phyloP scores from a whole-genome alignment of 2,888 invertebrate species.

The Dryadula phaetusa region DNA sequence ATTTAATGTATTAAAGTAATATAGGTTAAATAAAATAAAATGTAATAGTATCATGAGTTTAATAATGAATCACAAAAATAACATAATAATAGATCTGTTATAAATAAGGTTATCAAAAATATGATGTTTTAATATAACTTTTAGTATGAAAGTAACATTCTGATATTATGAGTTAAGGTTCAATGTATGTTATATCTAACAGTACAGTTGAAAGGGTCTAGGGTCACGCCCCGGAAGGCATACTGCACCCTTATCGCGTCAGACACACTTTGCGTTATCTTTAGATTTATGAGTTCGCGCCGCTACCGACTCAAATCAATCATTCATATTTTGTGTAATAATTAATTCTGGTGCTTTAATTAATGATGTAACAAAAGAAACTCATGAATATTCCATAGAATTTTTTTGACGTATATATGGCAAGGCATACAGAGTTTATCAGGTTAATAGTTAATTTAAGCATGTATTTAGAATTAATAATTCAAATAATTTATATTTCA shows the following conservation, averaged over 20 bases:
- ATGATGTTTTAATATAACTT: conserved; percentile 26
- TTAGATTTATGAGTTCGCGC: conserved; percentile 71
- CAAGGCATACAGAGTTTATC: too few relatives aligned
- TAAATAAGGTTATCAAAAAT: conserved; percentile 37
- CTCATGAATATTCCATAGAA: neutral
- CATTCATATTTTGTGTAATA: conserved; percentile 48
- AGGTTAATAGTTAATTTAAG: too few relatives aligned
- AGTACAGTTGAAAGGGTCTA: conserved; percentile 63
- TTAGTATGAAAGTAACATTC: conserved; percentile 37
- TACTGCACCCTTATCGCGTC: conserved; percentile 74
- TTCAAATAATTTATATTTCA: too few relatives aligned
- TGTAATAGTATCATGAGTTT: conserved; percentile 5
- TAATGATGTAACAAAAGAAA: neutral
- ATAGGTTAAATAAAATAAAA: conserved; percentile 6
- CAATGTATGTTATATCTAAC: conserved; percentile 60
- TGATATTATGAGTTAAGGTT: conserved; percentile 48
- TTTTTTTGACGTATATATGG: too few relatives aligned
- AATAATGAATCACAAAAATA: conserved; percentile 28
- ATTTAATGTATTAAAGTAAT: neutral
- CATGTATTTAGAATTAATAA: too few relatives aligned
- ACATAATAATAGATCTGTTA: conserved; percentile 27
- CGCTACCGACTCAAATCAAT: conserved; percentile 68
- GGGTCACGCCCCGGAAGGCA: conserved; percentile 79
- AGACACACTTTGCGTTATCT: conserved; percentile 77
- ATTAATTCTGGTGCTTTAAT: conserved; percentile 12